Conservation (phyloP, 1,140 invertebrate species). For the Coptotermes formosanus region DNA sequence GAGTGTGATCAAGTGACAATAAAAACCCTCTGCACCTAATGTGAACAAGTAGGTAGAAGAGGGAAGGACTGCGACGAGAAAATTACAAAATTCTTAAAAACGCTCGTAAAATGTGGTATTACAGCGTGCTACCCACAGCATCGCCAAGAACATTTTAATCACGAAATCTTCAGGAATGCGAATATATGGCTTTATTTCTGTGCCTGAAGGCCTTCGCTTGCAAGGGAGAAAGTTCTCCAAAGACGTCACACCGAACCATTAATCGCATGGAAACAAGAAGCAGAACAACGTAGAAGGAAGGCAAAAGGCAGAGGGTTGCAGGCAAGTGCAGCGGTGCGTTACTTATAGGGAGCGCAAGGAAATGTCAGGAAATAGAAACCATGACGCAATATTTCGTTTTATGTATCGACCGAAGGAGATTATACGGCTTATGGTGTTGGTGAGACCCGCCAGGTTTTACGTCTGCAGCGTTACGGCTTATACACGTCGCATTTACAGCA, state of each 20-base stretch:
- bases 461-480: not conserved
- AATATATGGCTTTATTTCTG: not conserved
- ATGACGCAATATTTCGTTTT: not conserved
- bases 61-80: no score
- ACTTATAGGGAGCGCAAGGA: not conserved
- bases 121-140: no score
- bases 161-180: constrained; percentile 11
- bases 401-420: not conserved
- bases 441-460: not conserved
- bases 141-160: not conserved
- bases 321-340: not conserved
- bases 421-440: not conserved
- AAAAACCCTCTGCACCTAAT: no score
- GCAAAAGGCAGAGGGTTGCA: not conserved
- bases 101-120: no score
- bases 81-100: no score
- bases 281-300: not conserved
- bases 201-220: not conserved
- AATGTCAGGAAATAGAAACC: constrained; percentile 11
- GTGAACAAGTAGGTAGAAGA: no score
- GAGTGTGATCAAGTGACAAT: no score
- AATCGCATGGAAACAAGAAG: not conserved
- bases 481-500: no score
- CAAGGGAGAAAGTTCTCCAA: not conserved
- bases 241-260: not conserved